These are phyloP conservation scores for Scaptomyza parva DNA, from an alignment of 2,888 invertebrate species.

Conservation along the genomic window DNA sequence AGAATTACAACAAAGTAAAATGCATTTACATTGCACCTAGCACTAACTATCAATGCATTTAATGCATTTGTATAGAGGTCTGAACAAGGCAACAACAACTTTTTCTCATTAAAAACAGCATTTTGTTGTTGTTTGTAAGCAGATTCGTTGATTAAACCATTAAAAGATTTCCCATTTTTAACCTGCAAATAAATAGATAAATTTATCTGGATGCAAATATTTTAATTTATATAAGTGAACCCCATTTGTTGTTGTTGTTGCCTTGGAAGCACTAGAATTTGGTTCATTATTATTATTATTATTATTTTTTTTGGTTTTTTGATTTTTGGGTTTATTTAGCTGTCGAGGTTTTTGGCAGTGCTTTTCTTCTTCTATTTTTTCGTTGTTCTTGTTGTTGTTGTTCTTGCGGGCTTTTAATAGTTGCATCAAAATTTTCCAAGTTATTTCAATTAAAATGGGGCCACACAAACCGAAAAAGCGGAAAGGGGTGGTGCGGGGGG, in stretches of 20 bases:
- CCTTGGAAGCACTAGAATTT: constrained; percentile 1
- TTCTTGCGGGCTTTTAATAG: constrained; percentile 41
- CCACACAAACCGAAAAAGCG: constrained; percentile 39
- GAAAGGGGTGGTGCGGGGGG: neutral
- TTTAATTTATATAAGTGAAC: neutral
- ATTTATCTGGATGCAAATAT: too few relatives aligned
- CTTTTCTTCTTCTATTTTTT: neutral
- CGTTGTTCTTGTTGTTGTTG: neutral
- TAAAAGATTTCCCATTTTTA: too few relatives aligned
- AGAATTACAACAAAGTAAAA: constrained; percentile 1
- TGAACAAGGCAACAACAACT: too few relatives aligned
- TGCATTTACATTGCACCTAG: neutral
- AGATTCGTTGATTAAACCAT: neutral
- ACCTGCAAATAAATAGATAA: too few relatives aligned
- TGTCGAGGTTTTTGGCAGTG: constrained; percentile 13
- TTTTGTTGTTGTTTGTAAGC: neutral
- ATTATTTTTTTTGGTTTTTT: too few relatives aligned
- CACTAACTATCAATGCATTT: neutral
- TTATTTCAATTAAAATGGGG: constrained; percentile 73
- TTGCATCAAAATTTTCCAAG: constrained; percentile 50
- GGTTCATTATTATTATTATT: constrained; percentile 9
- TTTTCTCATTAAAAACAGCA: neutral
- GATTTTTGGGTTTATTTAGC: constrained; percentile 27
- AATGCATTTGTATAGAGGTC: neutral
- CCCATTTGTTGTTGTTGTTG: neutral